phyloP scores from a whole-genome alignment of 2,888 invertebrate genomes.

The Stramonita haemastoma region DNA sequence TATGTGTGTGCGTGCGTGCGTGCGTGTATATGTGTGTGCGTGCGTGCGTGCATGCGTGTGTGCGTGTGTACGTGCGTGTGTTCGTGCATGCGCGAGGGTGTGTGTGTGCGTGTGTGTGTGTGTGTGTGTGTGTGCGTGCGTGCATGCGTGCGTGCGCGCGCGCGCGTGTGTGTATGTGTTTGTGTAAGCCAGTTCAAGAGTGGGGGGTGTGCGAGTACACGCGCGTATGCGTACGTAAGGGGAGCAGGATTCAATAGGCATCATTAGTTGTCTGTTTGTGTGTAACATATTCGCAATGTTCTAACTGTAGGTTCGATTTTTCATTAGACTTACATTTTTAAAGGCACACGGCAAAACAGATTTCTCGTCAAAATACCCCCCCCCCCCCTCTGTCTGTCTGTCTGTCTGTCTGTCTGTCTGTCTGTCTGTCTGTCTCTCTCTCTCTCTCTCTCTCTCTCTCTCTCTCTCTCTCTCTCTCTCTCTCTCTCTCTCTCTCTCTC shows the following conservation, averaged over 20 bases:
- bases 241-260: not conserved
- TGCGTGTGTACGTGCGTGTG: not conserved
- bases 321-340: not conserved
- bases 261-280: no score
- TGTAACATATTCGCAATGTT: no score
- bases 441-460: not conserved
- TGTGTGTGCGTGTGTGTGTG: not conserved
- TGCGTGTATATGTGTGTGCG: not conserved
- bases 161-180: not conserved
- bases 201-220: not conserved
- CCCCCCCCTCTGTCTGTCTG: not conserved
- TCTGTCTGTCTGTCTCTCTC: not conserved
- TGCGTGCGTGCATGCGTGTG: not conserved
- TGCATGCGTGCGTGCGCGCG: not conserved
- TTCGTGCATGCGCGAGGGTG: not conserved
- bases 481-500: not conserved
- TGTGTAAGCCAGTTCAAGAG: not conserved
- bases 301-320: no score
- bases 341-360: not conserved
- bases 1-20: slow-evolving; percentile 5
- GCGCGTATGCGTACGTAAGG: not conserved
- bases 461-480: not conserved
- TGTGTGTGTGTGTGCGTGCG: not conserved
- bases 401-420: not conserved
- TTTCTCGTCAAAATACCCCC: not conserved